These are phyloP conservation scores for Brachyalestes nurse DNA, from an alignment of 2,797 vertebrate genomes.

Conservation along the genomic window DNA sequence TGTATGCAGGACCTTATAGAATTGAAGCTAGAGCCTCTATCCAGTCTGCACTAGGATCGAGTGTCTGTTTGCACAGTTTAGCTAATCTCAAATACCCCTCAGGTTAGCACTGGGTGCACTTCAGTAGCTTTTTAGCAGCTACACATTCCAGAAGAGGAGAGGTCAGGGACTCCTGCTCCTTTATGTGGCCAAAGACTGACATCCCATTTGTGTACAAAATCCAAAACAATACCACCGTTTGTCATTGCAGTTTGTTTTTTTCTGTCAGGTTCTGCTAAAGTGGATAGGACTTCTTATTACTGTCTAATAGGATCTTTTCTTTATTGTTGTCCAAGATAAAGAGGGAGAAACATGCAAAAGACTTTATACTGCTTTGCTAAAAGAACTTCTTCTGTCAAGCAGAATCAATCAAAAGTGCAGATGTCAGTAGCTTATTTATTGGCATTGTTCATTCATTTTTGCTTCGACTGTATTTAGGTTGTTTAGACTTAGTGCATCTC, in stretches of 20 bases:
- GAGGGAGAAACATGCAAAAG: not conserved
- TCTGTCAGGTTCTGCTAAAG: conserved; percentile 46
- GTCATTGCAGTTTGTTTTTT: conserved; percentile 35
- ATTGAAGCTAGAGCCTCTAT: not conserved
- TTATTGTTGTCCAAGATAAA: conserved; percentile 6
- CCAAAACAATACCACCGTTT: conserved; percentile 61
- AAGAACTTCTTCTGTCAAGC: not conserved
- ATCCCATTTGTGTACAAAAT: conserved; percentile 24
- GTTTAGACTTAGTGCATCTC: not conserved
- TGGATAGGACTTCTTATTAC: conserved; percentile 28
- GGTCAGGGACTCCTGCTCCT: not conserved
- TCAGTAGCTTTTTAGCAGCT: not conserved
- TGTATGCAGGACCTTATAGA: not conserved
- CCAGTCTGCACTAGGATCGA: not conserved
- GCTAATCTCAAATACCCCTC: not conserved
- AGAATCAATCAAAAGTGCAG: not conserved
- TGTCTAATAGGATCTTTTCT: conserved; percentile 29
- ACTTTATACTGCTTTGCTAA: not conserved
- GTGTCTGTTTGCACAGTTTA: conserved; percentile 18
- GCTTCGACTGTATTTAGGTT: not conserved
- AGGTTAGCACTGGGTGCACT: not conserved
- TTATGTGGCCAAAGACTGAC: not conserved
- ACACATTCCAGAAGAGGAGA: conserved; percentile 1
- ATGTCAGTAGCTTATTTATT: not conserved
- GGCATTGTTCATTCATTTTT: not conserved